These are phyloP conservation scores for Oeneis ivallda DNA, from an alignment of 2,888 invertebrate genomes.

Conservation along the genomic window DNA sequence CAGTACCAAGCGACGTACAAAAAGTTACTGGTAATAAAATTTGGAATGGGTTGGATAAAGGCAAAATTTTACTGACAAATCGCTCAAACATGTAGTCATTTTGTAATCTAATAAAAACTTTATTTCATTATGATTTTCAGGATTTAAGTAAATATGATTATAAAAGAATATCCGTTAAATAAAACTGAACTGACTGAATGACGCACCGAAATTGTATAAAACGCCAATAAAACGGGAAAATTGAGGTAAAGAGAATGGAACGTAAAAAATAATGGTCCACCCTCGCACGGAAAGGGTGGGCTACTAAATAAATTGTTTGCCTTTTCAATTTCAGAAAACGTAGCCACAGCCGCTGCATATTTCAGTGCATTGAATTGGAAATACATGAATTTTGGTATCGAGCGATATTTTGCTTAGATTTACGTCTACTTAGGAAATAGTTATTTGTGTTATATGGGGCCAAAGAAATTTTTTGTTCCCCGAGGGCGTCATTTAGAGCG, in stretches of 20 bases:
- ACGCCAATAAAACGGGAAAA: constrained; percentile 67
- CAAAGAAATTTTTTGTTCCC: too few relatives aligned
- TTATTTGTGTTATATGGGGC: too few relatives aligned
- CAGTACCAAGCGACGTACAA: constrained; percentile 5
- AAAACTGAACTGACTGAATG: constrained; percentile 39
- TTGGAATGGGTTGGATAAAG: not conserved
- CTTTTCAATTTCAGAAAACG: constrained; percentile 66
- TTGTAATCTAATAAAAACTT: not conserved
- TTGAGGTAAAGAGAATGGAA: constrained; percentile 66
- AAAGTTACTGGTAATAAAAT: constrained; percentile 3
- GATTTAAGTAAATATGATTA: constrained; percentile 32
- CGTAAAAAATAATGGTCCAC: constrained; percentile 76
- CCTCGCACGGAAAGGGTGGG: constrained; percentile 56
- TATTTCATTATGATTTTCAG: constrained; percentile 20
- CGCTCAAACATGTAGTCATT: constrained; percentile 1
- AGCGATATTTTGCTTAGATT: constrained; percentile 11
- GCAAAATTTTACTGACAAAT: constrained; percentile 7
- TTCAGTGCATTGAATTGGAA: constrained; percentile 21
- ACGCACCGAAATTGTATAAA: constrained; percentile 67
- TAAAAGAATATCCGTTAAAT: constrained; percentile 42
- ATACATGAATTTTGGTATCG: constrained; percentile 2
- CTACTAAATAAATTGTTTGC: constrained; percentile 73
- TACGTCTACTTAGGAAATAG: not conserved
- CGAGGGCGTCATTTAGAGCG: too few relatives aligned
- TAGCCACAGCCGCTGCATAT: constrained; percentile 43